These are phyloP conservation scores for Microcebus tavaratra DNA, from an alignment of 2,113 vertebrate genomes.

Conservation along the genomic window DNA sequence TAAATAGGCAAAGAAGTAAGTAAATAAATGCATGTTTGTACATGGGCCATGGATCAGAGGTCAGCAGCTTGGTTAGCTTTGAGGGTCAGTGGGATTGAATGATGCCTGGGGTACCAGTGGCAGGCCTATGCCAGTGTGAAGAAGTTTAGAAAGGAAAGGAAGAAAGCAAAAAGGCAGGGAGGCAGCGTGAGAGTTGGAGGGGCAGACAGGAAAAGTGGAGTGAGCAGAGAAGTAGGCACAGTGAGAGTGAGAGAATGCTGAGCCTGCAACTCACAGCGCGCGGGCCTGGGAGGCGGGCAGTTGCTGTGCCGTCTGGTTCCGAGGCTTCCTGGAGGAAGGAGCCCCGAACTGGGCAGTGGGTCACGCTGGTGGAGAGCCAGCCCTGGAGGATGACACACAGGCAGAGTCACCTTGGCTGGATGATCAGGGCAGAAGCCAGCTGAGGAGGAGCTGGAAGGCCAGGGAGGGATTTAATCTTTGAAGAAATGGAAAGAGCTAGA, in stretches of 20 bases:
- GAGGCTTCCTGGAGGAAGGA: not conserved
- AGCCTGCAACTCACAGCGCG: fast-evolving
- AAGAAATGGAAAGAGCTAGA: not conserved
- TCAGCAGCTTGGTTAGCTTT: not conserved
- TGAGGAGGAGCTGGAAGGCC: not conserved
- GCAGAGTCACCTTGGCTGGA: not conserved
- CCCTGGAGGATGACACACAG: not conserved
- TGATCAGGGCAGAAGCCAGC: not conserved
- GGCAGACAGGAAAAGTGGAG: not conserved
- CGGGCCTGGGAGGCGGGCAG: not conserved
- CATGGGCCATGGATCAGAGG: not conserved
- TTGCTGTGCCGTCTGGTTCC: no score
- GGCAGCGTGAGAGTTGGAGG: not conserved
- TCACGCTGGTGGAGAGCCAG: not conserved
- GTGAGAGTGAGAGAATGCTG: not conserved
- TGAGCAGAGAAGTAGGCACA: not conserved
- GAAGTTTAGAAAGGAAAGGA: not conserved
- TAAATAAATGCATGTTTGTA: not conserved
- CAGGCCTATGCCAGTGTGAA: not conserved
- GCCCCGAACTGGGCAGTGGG: not conserved
- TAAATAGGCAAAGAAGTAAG: not conserved
- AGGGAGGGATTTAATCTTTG: not conserved
- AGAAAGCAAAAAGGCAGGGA: not conserved
- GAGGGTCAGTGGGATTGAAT: not conserved
- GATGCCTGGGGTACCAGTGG: not conserved